These are phyloP conservation scores for Gymnobelideus leadbeateri DNA, from an alignment of 2,113 vertebrate species.

Conservation along the genomic window DNA sequence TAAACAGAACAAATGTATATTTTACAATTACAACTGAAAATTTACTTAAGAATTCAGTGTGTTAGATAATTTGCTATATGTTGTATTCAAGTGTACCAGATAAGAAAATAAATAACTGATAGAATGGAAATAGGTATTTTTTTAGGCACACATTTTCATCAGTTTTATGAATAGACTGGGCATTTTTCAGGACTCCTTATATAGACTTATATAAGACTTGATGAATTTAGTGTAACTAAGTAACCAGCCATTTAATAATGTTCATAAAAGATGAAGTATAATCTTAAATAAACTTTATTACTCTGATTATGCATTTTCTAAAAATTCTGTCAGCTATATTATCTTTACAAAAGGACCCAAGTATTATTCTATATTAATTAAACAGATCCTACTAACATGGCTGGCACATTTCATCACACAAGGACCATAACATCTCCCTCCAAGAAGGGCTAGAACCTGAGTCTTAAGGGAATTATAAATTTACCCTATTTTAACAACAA, in stretches of 20 bases:
- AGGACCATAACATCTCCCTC: background rate
- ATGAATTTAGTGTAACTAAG: constrained; percentile 37
- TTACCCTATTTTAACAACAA: constrained; percentile 47
- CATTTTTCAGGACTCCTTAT: too few species aligned
- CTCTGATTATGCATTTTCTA: constrained; percentile 29
- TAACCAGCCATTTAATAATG: constrained; percentile 27
- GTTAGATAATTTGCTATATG: too few species aligned
- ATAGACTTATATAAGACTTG: background rate
- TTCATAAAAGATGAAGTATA: constrained; percentile 31
- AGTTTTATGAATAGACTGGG: too few species aligned
- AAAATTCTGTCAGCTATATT: constrained; percentile 1
- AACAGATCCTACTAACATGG: constrained; percentile 15
- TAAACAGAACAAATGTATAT: too few species aligned
- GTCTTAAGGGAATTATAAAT: constrained; percentile 23
- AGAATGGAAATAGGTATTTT: too few species aligned
- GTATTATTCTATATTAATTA: background rate
- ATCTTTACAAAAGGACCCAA: background rate
- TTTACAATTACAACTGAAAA: too few species aligned
- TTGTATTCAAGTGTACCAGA: too few species aligned
- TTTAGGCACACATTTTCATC: too few species aligned
- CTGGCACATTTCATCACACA: constrained; percentile 17
- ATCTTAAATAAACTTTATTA: constrained; percentile 25
- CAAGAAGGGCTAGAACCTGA: constrained; percentile 25
- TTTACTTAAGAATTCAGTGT: too few species aligned
- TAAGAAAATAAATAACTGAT: too few species aligned